Evolutionary conservation across 2,797 vertebrate genomes (phyloP).

Genomic region (Centropyge bicolor): DNA sequence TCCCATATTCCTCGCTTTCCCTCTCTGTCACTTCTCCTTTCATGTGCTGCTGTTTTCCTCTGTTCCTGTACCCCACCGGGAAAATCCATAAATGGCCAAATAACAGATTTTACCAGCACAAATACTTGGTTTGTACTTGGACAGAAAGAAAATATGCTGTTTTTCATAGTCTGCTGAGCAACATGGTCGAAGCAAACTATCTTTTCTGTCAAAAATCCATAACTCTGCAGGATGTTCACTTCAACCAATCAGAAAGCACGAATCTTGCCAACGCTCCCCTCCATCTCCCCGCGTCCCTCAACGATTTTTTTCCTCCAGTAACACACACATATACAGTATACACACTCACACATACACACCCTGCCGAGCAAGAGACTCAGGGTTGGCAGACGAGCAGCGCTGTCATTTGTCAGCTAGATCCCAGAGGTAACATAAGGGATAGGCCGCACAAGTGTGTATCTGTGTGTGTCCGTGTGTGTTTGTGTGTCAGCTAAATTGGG

Average conservation of each 20-base stretch:
- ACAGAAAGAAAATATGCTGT: slow-evolving; percentile 51
- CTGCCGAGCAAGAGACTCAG: slow-evolving; percentile 57
- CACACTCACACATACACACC: slow-evolving; percentile 48
- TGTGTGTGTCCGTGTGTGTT: slow-evolving; percentile 18
- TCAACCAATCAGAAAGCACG: slow-evolving; percentile 64
- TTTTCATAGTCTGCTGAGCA: slow-evolving; percentile 70
- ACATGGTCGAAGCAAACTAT: slow-evolving; percentile 71
- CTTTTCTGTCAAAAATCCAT: slow-evolving; percentile 75
- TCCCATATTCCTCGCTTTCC: neutral
- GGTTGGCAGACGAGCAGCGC: slow-evolving; percentile 67
- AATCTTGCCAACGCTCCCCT: slow-evolving; percentile 49
- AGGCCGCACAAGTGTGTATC: slow-evolving; percentile 45
- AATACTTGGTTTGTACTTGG: slow-evolving; percentile 51
- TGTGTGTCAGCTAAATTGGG: slow-evolving; percentile 60
- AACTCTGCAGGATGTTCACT: slow-evolving; percentile 71
- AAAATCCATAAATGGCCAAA: slow-evolving; percentile 48
- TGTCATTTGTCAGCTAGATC: slow-evolving; percentile 75
- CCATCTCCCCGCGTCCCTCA: slow-evolving; percentile 65
- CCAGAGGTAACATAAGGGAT: slow-evolving; percentile 69
- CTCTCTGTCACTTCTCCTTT: neutral
- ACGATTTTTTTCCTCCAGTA: slow-evolving; percentile 49
- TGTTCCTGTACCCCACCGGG: neutral
- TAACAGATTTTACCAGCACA: slow-evolving; percentile 46
- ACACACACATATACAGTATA: slow-evolving; percentile 12
- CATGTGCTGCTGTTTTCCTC: slow-evolving; percentile 14